These are phyloP conservation scores for Spinus olivaceus DNA, from an alignment of 2,797 vertebrate genomes.

Conservation along the genomic window DNA sequence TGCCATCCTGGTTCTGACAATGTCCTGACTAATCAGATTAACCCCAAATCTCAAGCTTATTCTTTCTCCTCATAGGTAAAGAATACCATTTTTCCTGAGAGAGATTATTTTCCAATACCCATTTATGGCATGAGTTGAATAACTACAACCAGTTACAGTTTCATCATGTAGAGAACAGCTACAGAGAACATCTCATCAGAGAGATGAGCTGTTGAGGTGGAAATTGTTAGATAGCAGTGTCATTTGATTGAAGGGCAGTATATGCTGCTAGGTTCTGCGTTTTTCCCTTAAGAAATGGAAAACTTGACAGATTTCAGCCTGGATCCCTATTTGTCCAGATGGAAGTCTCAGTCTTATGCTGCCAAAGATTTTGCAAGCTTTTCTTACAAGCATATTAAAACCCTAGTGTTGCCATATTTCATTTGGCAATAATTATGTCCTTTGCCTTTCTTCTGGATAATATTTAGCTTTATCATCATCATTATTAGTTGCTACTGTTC, in stretches of 20 bases:
- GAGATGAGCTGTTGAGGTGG: not conserved
- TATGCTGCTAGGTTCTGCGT: not conserved
- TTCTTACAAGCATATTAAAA: not conserved
- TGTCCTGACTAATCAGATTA: not conserved
- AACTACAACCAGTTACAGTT: not conserved
- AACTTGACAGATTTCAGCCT: not conserved
- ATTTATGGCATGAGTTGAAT: not conserved
- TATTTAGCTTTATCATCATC: conserved; percentile 32
- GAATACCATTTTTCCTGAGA: not conserved
- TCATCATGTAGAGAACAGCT: not conserved
- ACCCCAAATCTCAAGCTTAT: not conserved
- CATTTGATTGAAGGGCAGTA: not conserved
- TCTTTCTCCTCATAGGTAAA: not conserved
- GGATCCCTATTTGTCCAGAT: not conserved
- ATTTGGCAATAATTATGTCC: conserved; percentile 25
- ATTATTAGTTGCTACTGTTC: conserved; percentile 48
- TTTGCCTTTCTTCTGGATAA: conserved; percentile 25
- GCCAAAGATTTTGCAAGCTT: not conserved
- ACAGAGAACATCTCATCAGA: not conserved
- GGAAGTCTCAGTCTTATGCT: not conserved
- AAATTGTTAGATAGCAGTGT: not conserved
- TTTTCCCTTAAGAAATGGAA: not conserved
- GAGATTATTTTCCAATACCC: not conserved
- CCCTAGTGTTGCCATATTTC: conserved; percentile 5
- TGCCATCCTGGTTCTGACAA: not conserved